Base-by-base conservation (phyloP, 2,797 vertebrate species). In the Clarias pachynema region DNA sequence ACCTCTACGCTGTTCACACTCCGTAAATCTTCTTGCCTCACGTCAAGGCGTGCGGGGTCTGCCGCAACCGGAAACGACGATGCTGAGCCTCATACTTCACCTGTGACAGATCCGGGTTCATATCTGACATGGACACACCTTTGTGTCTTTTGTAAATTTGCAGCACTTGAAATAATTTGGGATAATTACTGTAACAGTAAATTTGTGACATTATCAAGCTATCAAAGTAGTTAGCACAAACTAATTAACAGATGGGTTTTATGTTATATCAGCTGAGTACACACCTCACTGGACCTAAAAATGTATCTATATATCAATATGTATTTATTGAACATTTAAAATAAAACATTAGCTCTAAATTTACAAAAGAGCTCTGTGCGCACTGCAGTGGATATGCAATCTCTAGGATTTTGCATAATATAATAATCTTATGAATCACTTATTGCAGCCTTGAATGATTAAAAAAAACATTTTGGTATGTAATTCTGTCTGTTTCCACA, bases 1-100 rank as follows among this genome's bases (percentile, higher is more conserved):
- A 95, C 95, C 96, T 95, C 94, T 95, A 96, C 95, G 95, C 95
- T 93, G 95, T 96, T 96, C 95, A 93, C 96, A 97, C 95, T 94
- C 96, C 94, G 95, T 97, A 98, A 98, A 98, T 97, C 95, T 96
- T 94, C 93, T 89, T 94, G 94, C 93, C 95, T 96, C 95, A 96
- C 93, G 90, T 96, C 94, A 95, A 95, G 95, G 94, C 95, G 95
- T 94, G 94, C 96, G 94, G 96, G 95, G 93, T 94, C 94, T 94
- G 92, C 94, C 93, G 94, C 94, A 93, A 93, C 93, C 93, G 92
- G 91, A 93, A 92, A 90, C 75, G 34, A 80, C 14, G 78, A 74
- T 65, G 65, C 49, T 34, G 59, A 72, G 79, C 34, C 83, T 91
- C 73, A 93, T 24, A 92, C 93, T 89, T 94, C 89, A 87, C 86